phyloP scores from a whole-genome alignment of 2,888 invertebrate genomes.

The Escarpia spicata region DNA sequence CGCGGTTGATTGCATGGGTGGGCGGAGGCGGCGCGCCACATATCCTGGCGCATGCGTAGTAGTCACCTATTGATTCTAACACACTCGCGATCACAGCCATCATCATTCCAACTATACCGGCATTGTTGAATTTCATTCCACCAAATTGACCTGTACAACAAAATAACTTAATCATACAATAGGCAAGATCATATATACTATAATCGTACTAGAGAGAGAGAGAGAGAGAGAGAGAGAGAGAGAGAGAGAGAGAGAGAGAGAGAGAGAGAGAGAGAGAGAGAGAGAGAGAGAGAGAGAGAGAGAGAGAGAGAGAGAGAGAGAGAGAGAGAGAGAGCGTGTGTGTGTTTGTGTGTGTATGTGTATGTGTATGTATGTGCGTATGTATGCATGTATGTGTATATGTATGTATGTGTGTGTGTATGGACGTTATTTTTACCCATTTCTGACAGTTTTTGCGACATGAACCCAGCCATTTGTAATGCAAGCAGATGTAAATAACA shows the following conservation, averaged over 20 bases:
- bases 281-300: too few relatives aligned
- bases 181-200: too few relatives aligned
- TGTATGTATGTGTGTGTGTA: neutral
- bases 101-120: conserved; percentile 59
- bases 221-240: too few relatives aligned
- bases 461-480: too few relatives aligned
- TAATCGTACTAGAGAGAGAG: too few relatives aligned
- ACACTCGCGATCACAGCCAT: conserved; percentile 58
- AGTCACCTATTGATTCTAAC: conserved; percentile 78
- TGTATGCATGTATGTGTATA: neutral
- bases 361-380: conserved; percentile 21
- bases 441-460: neutral
- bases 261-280: too few relatives aligned
- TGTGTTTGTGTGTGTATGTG: conserved; percentile 29
- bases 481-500: too few relatives aligned
- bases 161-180: too few relatives aligned
- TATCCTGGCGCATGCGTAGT: conserved; percentile 82
- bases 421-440: neutral
- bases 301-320: too few relatives aligned
- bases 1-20: conserved; percentile 84
- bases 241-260: too few relatives aligned
- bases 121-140: conserved; percentile 55
- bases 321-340: neutral
- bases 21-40: conserved; percentile 84
- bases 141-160: conserved; percentile 58